Base-by-base conservation (phyloP, 35 echinoderm and acorn worm genomes). In the Holothuria glaberrima region DNA sequence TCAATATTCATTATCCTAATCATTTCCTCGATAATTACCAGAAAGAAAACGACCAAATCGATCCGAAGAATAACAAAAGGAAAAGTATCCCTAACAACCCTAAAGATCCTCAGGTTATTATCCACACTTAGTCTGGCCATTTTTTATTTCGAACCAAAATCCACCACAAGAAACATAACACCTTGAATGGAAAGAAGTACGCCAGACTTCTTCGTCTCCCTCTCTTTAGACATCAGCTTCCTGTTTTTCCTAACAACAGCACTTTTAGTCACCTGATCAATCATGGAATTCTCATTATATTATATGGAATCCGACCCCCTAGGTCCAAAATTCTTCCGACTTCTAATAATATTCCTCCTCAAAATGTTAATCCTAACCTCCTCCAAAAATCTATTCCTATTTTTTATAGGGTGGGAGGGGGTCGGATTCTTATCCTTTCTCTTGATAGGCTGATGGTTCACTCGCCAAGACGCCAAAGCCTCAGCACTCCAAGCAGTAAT, bases 341-440 rank as follows among this genome's bases (percentile, higher is more conserved):
- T 88, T 2, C 86, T 95, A 30, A 61, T 84, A 26, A 85, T 95
- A 52, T 92, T 95, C 44, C 52, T 94, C 0, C 71, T 94, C 22
- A 86, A 86, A 10, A 94, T 94, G 93, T 9, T 94, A 10, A 86
- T 94, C 17, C 35, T 94, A 21, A 91, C 83, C 12, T 91, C 65
- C 0, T 30, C 93, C 0, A 87, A 88, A 87, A 94, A 61, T 0
- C 22, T 94, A 17, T 94, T 94, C 27, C 44, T 90, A 21, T 66
- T 94, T 27, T 91, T 94, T 68, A 65, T 94, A 29, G 93, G 93
- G 2, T 94, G 93, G 56, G 93, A 94, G 67, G 93, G 93, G 35
- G 92, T 94, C 0, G 92, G 92, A 31, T 90, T 94, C 57, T 46
- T 94, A 52, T 94, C 92, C 35, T 94, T 94, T 58, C 29, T 94